Conservation (phyloP, 2,797 vertebrate genomes). For the Australoheros facetus region DNA sequence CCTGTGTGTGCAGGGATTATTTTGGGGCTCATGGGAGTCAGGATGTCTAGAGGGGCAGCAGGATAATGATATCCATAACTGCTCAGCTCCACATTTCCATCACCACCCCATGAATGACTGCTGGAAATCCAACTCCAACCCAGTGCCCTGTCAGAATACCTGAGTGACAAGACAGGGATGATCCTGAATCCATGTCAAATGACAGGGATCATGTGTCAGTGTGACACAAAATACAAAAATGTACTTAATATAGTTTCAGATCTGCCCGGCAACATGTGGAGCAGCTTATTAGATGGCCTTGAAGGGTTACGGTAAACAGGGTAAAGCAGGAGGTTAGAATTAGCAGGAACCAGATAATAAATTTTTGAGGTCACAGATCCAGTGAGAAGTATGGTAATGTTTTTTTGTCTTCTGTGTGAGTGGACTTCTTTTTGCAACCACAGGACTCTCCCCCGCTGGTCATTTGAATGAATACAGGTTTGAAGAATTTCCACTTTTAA, state of each 20-base stretch:
- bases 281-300: neutral
- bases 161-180: conserved; percentile 29
- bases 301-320: conserved; percentile 14
- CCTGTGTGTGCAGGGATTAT: conserved; percentile 32
- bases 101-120: neutral
- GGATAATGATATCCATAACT: conserved; percentile 20
- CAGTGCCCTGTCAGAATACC: conserved; percentile 17
- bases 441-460: no score
- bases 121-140: conserved; percentile 32
- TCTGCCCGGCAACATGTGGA: conserved; percentile 56
- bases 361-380: neutral
- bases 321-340: neutral
- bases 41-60: conserved; percentile 33
- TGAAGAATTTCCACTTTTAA: no score
- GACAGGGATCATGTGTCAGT: conserved; percentile 23
- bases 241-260: conserved; percentile 45
- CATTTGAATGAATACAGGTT: no score
- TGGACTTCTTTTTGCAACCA: no score
- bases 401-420: no score
- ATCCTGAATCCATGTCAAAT: conserved; percentile 18
- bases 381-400: no score
- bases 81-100: conserved; percentile 1
- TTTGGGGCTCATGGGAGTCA: conserved; percentile 44
- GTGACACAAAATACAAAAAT: conserved; percentile 38
- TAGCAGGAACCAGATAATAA: neutral